Conservation (phyloP, 2,113 vertebrate genomes). For the Spheniscus mendiculus region DNA sequence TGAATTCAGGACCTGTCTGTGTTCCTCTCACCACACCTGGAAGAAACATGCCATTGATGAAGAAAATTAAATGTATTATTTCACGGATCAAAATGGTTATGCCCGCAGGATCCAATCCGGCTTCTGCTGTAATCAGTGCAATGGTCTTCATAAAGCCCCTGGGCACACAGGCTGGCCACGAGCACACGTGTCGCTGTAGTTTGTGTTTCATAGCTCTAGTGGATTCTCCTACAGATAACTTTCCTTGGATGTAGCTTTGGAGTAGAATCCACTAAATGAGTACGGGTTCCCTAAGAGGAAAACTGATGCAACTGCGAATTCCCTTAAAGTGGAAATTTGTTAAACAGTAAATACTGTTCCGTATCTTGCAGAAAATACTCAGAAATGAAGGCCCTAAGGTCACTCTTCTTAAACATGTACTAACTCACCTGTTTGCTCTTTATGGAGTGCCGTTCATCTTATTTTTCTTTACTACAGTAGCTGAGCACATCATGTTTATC, state of each 20-base stretch:
- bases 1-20: neutral
- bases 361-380: neutral
- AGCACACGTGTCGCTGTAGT: rapidly evolving
- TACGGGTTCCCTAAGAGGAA: neutral
- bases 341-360: neutral
- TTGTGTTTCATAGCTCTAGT: neutral
- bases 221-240: neutral
- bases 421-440: neutral
- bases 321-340: neutral
- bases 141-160: neutral
- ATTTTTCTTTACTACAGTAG: neutral
- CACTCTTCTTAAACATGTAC: neutral
- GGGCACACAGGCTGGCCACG: rapidly evolving
- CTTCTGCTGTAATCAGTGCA: neutral
- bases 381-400: neutral
- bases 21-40: neutral
- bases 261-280: neutral
- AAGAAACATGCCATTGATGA: neutral
- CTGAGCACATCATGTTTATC: neutral
- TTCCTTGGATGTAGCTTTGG: neutral
- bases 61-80: neutral
- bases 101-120: neutral
- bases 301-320: neutral
- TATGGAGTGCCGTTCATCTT: neutral
- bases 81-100: neutral